Conservation (phyloP, 2,888 invertebrate species). For the Gastracanthus pulcherrimus region DNA sequence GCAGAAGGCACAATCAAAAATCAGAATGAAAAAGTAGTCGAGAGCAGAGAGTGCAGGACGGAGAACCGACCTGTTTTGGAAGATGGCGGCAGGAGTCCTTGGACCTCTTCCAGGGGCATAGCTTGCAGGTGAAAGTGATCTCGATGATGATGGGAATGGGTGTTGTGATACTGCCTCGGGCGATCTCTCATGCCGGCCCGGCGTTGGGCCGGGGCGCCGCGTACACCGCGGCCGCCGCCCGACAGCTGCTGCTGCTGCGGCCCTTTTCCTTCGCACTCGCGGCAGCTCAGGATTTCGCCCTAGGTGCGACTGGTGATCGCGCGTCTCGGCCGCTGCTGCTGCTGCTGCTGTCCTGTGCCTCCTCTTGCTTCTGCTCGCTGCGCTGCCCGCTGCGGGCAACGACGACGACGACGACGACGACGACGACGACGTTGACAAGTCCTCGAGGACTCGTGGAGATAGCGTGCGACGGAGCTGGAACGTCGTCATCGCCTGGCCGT, state of each 20-base stretch:
- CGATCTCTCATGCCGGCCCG: conserved; percentile 72
- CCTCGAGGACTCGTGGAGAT: conserved; percentile 73
- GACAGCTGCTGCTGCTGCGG: conserved; percentile 14
- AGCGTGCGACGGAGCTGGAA: conserved; percentile 68
- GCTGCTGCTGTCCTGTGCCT: conserved; percentile 15
- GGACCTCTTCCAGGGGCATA: conserved; percentile 74
- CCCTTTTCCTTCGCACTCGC: conserved; percentile 10
- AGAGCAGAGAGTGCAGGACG: not conserved
- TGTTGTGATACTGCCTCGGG: conserved; percentile 57
- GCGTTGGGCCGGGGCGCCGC: not conserved
- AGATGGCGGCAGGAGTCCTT: conserved; percentile 71
- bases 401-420: conserved; percentile 20
- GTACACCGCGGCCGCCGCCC: too few relatives aligned
- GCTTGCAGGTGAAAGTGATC: conserved; percentile 70
- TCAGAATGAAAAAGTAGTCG: too few relatives aligned
- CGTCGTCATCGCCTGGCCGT: conserved; percentile 76
- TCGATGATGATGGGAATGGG: conserved; percentile 65
- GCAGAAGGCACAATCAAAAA: too few relatives aligned
- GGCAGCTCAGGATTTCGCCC: not conserved
- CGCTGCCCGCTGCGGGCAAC: conserved; percentile 3
- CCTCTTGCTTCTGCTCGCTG: not conserved
- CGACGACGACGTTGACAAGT: conserved; percentile 63
- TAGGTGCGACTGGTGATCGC: too few relatives aligned
- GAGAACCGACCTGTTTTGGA: conserved; percentile 69
- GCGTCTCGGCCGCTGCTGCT: not conserved